Evolutionary conservation across 2,113 vertebrate genomes (phyloP), one percentile per base, ranked within the genome.

Genomic region (Ciconia stormi): DNA sequence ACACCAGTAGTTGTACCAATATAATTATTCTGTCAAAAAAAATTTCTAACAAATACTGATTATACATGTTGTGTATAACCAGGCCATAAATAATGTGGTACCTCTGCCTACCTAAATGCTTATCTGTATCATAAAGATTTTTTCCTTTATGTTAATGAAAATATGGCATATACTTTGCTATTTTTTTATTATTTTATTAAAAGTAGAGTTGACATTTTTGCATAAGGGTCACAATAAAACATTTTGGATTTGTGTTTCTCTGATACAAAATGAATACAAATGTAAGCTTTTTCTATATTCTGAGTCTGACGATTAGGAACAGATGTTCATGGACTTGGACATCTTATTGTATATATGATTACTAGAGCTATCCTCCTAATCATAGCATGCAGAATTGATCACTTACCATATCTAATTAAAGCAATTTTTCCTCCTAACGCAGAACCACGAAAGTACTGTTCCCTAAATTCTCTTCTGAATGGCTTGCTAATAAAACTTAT

Each of bases 321-420:
- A 94, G 74, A 74, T 92, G 73, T 82, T 95, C 65, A 85, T 55
- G 36, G 32, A 55, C 69, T 78, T 52, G 46, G 66, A 90, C 73
- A 62, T 87, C 44, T 95, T 91, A 82, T 34, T 58, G 55, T 59
- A 65, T 67, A 36, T 74, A 44, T 82, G 69, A 93, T 93, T 89
- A 81, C 69, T 84, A 36, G 32, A 91, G 13, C 70, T 96, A 46
- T 89, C 67, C 47, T 83, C 53, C 53, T 88, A 82, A 88, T 95
- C 93, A 77, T 40, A 87, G 78, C 66, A 79, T 65, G 52, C 65
- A 91, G 77, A 95, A 97, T 22, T 81, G 82, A 95, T 96, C 79
- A 90, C 59, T 94, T 95, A 85, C 50, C 59, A 55, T 95, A 91
- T 56, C 49, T 94, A 96, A 93, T 96, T 84, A 95, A 79, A 79